These are phyloP conservation scores for Holcopasites calliopsidis DNA, from an alignment of 1,140 invertebrate species.

Conservation along the genomic window DNA sequence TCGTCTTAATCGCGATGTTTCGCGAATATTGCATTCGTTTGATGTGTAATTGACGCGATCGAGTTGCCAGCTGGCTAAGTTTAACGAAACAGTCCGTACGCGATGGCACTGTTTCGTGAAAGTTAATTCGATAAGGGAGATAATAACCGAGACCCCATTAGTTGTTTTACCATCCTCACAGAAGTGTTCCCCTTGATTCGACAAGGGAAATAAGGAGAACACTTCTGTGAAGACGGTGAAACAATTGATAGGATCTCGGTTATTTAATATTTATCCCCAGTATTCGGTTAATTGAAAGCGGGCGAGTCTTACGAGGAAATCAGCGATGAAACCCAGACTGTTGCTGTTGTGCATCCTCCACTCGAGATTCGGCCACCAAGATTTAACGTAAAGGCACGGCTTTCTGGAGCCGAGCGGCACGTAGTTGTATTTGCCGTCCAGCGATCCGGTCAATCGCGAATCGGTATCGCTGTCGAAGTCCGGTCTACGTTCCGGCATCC, in stretches of 20 bases:
- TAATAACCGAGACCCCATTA: too few relatives aligned
- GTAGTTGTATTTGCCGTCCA: constrained; percentile 74
- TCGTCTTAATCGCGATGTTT: background rate
- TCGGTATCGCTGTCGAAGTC: constrained; percentile 68
- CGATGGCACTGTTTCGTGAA: background rate
- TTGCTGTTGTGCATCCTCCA: constrained; percentile 75
- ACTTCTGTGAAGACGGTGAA: too few relatives aligned
- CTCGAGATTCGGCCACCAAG: constrained; percentile 76
- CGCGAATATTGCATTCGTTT: background rate
- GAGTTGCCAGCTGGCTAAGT: background rate
- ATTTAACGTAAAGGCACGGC: constrained; percentile 75
- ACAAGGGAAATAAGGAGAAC: too few relatives aligned
- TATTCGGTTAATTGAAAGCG: background rate
- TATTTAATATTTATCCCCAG: too few relatives aligned
- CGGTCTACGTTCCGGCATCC: constrained; percentile 47
- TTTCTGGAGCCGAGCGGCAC: constrained; percentile 72
- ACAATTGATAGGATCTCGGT: too few relatives aligned
- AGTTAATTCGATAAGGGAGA: too few relatives aligned
- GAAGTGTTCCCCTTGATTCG: too few relatives aligned
- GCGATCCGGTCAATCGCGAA: constrained; percentile 60
- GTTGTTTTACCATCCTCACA: too few relatives aligned
- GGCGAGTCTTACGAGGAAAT: constrained; percentile 65
- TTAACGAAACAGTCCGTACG: too few relatives aligned
- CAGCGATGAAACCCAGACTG: constrained; percentile 65
- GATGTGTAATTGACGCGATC: background rate